Conservation (phyloP, 2,888 invertebrate genomes). For the Acrocyrtus sp. region DNA sequence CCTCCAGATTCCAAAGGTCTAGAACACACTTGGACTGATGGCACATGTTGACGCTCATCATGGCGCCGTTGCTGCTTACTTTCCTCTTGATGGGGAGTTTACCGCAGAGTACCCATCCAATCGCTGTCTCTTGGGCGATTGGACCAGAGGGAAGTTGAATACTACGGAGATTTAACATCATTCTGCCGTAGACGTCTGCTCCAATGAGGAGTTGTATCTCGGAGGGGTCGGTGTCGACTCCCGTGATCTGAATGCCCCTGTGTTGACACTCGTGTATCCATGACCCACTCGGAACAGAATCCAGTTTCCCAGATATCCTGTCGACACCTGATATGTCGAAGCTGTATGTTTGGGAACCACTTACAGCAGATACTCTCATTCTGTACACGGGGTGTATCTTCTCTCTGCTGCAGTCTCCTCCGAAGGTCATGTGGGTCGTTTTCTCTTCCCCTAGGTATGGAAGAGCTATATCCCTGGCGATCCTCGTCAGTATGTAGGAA, state of each 20-base stretch:
- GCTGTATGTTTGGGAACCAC: background rate
- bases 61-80: background rate
- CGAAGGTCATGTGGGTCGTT: background rate
- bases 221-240: background rate
- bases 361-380: background rate
- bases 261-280: background rate
- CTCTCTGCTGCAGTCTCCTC: background rate
- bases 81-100: background rate
- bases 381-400: background rate
- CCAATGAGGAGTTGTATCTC: conserved; percentile 2
- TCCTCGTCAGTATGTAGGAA: conserved; percentile 4
- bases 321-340: background rate
- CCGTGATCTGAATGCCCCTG: no score
- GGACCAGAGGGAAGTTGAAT: background rate
- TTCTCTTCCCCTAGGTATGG: background rate
- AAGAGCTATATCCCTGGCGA: background rate
- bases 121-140: background rate
- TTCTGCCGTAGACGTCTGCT: background rate
- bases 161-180: background rate
- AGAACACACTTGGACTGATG: background rate
- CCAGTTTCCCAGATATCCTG: background rate
- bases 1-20: background rate
- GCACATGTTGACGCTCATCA: background rate
- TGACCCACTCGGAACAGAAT: background rate
- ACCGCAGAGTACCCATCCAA: conserved; percentile 12